Evolutionary conservation across 2,888 invertebrate genomes (phyloP), one percentile per base, ranked within the genome.

Genomic region (Stegophylla sp.): DNA sequence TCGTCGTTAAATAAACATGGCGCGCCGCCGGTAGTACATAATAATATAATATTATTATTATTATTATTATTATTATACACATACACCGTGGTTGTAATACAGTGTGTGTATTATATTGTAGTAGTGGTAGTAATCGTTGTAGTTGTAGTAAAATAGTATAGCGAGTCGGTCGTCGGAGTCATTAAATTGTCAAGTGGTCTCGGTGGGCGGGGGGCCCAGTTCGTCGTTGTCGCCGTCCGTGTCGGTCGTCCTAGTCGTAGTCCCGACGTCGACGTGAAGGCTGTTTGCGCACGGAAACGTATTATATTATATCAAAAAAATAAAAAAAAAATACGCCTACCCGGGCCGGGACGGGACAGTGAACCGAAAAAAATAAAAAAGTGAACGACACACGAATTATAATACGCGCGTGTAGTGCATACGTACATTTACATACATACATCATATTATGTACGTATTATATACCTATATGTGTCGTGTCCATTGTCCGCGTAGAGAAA

Each of bases 1-100:
- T 79, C 71, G 71, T 71, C 71, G 69, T 79, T 79, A 79, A 79
- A 79, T 79, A 79, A 79, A 79, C 71, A 79, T 69, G 79, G 71
- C 79, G 71, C 53, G 9, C n/a, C n/a, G 7, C 45, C 67, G 66
- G 48, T 63, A 53, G 72, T 72, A 61, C 4, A 20, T 23, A 56
- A 26, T 26, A 59, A 26, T 59, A 26, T 26, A 59, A 3, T 13
- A 26, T 3, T 56, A 7, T 28, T 61, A 61, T 61, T 15, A 12
- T 41, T 51, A 48, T 74, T 28, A 13, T 63, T 12, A 20, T 3
- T n/a, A n/a, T n/a, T n/a, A n/a, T n/a, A n/a, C n/a, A n/a, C n/a
- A n/a, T n/a, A n/a, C n/a, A n/a, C n/a, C n/a, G 1, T 12, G 12
- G n/a, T 17, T n/a, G 34, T 41, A 41, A 17, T 41, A 59, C 13